Conservation (phyloP, 2,888 invertebrate species). For the Caenorhabditis sp. region DNA sequence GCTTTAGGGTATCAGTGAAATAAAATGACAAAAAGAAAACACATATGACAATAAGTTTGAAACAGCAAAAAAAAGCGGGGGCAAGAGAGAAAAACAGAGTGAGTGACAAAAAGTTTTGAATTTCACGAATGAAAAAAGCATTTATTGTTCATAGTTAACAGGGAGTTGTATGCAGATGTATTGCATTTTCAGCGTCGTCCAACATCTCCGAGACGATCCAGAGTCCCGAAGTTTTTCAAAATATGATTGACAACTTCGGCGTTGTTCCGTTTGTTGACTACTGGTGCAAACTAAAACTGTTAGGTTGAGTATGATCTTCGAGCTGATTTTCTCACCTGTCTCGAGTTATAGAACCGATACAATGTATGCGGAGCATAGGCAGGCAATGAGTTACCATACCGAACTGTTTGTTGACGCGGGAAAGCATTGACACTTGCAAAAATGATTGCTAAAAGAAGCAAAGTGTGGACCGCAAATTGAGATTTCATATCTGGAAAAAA, state of each 20-base stretch:
- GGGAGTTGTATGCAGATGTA: neutral
- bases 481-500: slow-evolving; percentile 23
- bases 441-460: slow-evolving; percentile 24
- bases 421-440: neutral
- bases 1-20: neutral
- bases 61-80: neutral
- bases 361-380: slow-evolving; percentile 41
- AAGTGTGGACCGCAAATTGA: slow-evolving; percentile 40
- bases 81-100: too few species aligned
- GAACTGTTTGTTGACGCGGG: neutral
- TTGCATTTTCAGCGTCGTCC: slow-evolving; percentile 28
- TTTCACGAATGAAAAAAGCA: neutral
- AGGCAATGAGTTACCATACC: slow-evolving; percentile 37
- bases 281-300: slow-evolving; percentile 28
- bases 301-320: neutral
- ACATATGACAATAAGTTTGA: neutral
- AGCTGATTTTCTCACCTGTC: slow-evolving; percentile 34
- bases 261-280: slow-evolving; percentile 50
- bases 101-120: too few species aligned
- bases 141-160: slow-evolving; percentile 1
- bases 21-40: neutral
- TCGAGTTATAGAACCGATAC: slow-evolving; percentile 40
- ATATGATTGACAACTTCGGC: slow-evolving; percentile 69
- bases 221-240: slow-evolving; percentile 65
- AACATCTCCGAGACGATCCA: slow-evolving; percentile 67